Evolutionary conservation across 2,888 invertebrate genomes (phyloP), one percentile per base, ranked within the genome.

Genomic region (Catocala nupta): DNA sequence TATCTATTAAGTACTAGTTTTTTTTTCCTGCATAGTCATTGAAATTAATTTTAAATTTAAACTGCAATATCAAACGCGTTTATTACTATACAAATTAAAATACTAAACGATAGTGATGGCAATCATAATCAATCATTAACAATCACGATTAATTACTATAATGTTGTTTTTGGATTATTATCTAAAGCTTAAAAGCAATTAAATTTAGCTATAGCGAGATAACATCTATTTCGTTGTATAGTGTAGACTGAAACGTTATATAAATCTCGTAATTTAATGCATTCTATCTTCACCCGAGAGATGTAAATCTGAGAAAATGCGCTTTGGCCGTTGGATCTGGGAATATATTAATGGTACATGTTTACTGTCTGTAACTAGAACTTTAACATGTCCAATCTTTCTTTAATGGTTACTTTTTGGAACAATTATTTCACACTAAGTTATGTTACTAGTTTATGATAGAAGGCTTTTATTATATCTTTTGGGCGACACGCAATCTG

Each of bases 291-390:
- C 51, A 36, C 10, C 3, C 7, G 33, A 39, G 12, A 45, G 39
- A 62, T 62, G 48, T 16, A 49, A 55, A 61, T 66, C 53, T 64
- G 55, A 68, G 49, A 61, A 64, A 68, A 64, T 64, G 60, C 55
- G 61, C 16, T 48, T 56, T 55, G 39, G 16, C 43, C 52, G 7
- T 56, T 50, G 42, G 47, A 56, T 48, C 45, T 54, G 12, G 33
- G 59, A 51, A 39, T 44, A 59, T 62, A 55, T 69, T 45, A 59
- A 42, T 36, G 57, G 39, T 59, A 65, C 60, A 65, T 59, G 55
- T 39, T 48, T 52, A 55, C 47, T 54, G 54, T 47, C 49, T 42
- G 34, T 34, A 36, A 44, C 43, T 57, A 12, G 34, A 51, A 36
- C 25, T 25, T 51, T 13, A 34, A 39, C 33, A 10, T 47, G 12